These are phyloP conservation scores for Psammodynastes pulverulentus DNA, from an alignment of 2,113 vertebrate genomes.

Conservation along the genomic window DNA sequence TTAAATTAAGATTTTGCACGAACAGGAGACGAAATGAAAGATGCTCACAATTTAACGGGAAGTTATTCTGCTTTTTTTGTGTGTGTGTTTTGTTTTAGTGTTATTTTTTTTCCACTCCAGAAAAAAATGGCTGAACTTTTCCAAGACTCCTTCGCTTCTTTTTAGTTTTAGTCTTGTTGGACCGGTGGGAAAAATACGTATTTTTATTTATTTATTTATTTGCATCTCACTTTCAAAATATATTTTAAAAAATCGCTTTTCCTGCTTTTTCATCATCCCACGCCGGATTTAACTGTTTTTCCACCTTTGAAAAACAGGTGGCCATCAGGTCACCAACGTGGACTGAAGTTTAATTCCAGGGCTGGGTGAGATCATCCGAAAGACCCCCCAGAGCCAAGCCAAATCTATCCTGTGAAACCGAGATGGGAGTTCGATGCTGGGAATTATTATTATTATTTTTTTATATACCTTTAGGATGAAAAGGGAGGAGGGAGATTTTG, in stretches of 20 bases:
- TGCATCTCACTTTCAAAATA: neutral
- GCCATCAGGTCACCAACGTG: neutral
- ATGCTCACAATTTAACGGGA: too few species aligned
- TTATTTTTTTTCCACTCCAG: neutral
- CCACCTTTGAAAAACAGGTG: neutral
- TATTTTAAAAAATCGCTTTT: too few species aligned
- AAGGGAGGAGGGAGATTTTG: constrained; percentile 30
- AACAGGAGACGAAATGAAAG: neutral
- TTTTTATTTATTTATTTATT: neutral
- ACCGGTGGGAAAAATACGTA: neutral
- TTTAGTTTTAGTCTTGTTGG: neutral
- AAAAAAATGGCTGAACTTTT: neutral
- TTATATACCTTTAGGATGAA: neutral
- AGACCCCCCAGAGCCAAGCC: rapidly evolving
- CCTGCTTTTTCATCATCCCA: too few species aligned
- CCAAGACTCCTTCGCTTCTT: too few species aligned
- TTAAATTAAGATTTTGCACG: neutral
- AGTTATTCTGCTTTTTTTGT: too few species aligned
- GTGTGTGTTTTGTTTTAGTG: too few species aligned
- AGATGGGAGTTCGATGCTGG: neutral
- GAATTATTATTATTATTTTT: neutral
- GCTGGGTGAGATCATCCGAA: neutral
- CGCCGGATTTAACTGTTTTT: neutral
- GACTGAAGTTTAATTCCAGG: neutral
- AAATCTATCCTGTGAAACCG: neutral